phyloP scores from a whole-genome alignment of 2,888 invertebrate species.

The Plagiodera versicolora region DNA sequence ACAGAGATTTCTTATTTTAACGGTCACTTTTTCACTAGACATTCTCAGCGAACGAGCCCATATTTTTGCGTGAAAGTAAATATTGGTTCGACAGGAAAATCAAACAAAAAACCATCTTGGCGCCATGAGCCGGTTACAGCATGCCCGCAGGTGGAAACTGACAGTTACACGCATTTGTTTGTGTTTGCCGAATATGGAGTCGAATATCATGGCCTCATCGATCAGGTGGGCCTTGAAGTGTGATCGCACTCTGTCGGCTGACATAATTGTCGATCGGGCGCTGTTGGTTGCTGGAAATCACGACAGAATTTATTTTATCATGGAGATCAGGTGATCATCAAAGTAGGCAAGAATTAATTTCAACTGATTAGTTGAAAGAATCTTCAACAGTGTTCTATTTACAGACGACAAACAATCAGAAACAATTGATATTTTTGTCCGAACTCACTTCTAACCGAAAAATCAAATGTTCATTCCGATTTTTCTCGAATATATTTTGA shows the following conservation, averaged over 20 bases:
- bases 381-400: too few species aligned
- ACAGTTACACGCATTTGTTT: constrained; percentile 2
- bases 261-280: not conserved
- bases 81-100: not conserved
- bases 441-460: too few species aligned
- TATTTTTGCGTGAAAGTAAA: not conserved
- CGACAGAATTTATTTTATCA: not conserved
- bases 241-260: not conserved
- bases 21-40: too few species aligned
- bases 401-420: too few species aligned
- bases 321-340: too few species aligned
- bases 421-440: too few species aligned
- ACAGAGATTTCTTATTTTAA: too few species aligned
- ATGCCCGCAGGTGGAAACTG: not conserved
- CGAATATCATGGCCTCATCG: constrained; percentile 7
- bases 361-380: too few species aligned
- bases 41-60: too few species aligned
- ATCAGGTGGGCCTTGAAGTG: constrained; percentile 14
- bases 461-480: too few species aligned
- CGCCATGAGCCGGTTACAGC: not conserved
- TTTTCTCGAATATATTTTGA: too few species aligned
- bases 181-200: constrained; percentile 8
- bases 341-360: too few species aligned
- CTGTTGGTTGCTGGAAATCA: not conserved
- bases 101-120: not conserved